Conservation (phyloP, 2,797 vertebrate species). For the Phrynocephalus vlangalii region DNA sequence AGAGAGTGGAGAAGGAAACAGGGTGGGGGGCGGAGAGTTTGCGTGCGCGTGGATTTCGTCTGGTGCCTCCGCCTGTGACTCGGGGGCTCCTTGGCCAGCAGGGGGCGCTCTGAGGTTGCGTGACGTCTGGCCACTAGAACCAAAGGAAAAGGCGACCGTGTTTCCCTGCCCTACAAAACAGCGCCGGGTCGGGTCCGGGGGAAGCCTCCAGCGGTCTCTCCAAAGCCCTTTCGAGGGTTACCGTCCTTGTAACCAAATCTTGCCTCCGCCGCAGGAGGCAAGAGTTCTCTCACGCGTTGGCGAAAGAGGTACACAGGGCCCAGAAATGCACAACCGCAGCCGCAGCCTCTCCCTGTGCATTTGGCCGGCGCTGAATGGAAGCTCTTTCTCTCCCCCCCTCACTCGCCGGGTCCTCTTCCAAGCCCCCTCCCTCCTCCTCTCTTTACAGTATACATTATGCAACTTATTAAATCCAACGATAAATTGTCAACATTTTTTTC, state of each 20-base stretch:
- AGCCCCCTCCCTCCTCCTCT: slow-evolving; percentile 6
- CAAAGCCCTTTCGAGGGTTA: slow-evolving; percentile 63
- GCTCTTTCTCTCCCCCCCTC: not conserved
- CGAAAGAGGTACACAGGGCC: not conserved
- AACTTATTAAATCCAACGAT: slow-evolving; percentile 77
- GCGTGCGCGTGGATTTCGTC: not conserved
- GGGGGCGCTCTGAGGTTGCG: slow-evolving; percentile 89
- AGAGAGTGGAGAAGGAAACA: too few species aligned
- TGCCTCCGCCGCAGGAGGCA: slow-evolving; percentile 68
- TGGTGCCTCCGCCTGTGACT: not conserved
- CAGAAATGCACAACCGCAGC: not conserved
- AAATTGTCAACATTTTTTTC: slow-evolving; percentile 85
- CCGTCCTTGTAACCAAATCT: slow-evolving; percentile 72
- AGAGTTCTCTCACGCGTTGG: slow-evolving; percentile 19
- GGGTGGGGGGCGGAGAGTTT: not conserved
- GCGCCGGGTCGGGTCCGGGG: slow-evolving; percentile 21
- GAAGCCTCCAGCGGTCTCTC: slow-evolving; percentile 55
- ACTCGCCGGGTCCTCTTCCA: not conserved
- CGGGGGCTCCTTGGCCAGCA: slow-evolving; percentile 76
- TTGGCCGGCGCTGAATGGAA: not conserved
- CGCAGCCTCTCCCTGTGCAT: not conserved
- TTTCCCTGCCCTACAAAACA: slow-evolving; percentile 50
- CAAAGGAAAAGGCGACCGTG: not conserved
- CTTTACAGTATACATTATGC: slow-evolving; percentile 68
- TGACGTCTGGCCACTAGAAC: slow-evolving; percentile 34